Base-by-base conservation (phyloP, 2,888 invertebrate species). In the Branchinecta sandiegonensis region DNA sequence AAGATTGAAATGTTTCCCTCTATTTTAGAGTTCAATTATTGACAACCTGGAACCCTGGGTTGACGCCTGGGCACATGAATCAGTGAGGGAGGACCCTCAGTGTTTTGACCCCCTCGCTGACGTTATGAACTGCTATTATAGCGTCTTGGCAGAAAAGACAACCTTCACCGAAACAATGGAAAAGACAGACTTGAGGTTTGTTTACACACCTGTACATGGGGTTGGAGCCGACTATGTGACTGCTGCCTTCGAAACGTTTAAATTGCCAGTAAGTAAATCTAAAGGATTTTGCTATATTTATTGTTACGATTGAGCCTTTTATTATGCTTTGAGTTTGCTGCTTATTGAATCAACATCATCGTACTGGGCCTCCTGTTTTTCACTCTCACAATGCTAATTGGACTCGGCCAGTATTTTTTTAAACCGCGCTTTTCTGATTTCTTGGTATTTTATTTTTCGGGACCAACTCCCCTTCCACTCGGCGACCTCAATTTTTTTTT, bases 131-230 rank as follows among this genome's bases (percentile, higher is more conserved):
- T 77, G 81, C 37, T 96, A 96, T 77, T 85, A 85, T 75, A 75
- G 81, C 12, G 81, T 73, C 56, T 79, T 92, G 5, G 77, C 78
- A 13, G 76, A 79, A 7, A 79, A 79, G 47, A 78, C 88, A 10
- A 77, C 84, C 23, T 77, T 81, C 47, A 81, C 84, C 48, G 78
- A 81, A 63, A 76, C 83, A 50, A 87, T 86, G 73, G 77, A 77
- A 64, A 80, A 78, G 17, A 81, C 83, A 12, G 68, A 70, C 9
- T 65, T 73, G 65, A 69, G 46, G 67, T 85, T 92, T 71, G 89
- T 90, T 0, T 97, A 96, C 76, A 94, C 95, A 12, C 90, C 97
- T 0, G 94, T 99, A 91, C 99, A 99, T 77, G 99, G 99, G 7
- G 96, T 99, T 7, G 96, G 96, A 0, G 88, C 89, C 76, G 79